Percentiles rank a stretch among this genome's conserved stretches.
phyloP scores from a whole-genome alignment of 2,888 invertebrate species.

The Phyllotreta cruciferae region DNA sequence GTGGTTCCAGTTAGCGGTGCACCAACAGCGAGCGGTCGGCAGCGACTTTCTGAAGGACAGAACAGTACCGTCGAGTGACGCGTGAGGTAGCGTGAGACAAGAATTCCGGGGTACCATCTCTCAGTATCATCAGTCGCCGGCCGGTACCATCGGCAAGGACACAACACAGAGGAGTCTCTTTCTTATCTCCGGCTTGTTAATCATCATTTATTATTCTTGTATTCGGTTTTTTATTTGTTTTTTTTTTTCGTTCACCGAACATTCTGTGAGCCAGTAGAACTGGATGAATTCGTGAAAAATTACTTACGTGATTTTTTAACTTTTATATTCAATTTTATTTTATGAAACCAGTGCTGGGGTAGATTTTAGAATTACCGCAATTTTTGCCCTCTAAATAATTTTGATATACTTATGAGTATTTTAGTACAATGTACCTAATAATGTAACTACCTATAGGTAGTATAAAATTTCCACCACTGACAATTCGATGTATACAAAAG shows the following conservation, averaged over 20 bases:
- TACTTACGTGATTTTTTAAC: not conserved
- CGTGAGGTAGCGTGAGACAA: constrained; percentile 55
- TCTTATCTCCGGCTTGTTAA: constrained; percentile 52
- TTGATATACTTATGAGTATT: no score
- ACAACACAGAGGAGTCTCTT: constrained; percentile 34
- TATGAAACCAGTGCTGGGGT: no score
- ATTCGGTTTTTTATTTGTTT: constrained; percentile 46
- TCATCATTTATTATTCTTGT: constrained; percentile 56
- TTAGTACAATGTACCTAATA: no score
- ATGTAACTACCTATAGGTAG: no score
- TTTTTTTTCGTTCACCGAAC: constrained; percentile 15
- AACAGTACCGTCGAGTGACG: constrained; percentile 50
- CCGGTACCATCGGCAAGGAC: constrained; percentile 42
- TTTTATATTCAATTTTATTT: not conserved
- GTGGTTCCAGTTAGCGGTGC: constrained; percentile 11
- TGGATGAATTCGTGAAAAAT: constrained; percentile 1
- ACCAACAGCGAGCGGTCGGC: constrained; percentile 16
- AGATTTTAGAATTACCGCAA: no score
- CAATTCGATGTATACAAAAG: no score
- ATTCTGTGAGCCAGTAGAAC: not conserved
- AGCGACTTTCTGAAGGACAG: constrained; percentile 45
- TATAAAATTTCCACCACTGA: no score
- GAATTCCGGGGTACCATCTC: constrained; percentile 50
- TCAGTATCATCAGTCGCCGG: not conserved
- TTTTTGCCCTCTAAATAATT: no score